Evolutionary conservation across 2,797 vertebrate species (phyloP), one percentile per base, ranked within the genome.

Genomic region (Epinephelus coioides): DNA sequence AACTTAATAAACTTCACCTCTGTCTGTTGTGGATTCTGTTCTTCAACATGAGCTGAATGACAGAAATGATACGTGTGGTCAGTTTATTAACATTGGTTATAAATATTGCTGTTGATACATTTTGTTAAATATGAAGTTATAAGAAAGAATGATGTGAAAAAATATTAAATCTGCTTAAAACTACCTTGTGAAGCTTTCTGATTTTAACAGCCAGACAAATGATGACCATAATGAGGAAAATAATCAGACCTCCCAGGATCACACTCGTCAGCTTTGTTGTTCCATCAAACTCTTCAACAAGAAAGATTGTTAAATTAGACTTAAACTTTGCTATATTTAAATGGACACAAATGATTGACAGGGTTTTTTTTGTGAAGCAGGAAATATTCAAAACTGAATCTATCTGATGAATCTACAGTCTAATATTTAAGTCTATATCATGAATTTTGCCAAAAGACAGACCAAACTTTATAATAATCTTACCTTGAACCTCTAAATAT

Each of bases 401-500:
- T 10, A 12, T 11, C 40, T 12, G 11, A 43, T 43, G 9, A 12
- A 12, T 43, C 40, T 43, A 11, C 0, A 43, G 3, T 12, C 11
- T 11, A 12, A n/a, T 3, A 9, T 43, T 43, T 17, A 15, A 21
- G 12, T 60, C 30, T 23, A 27, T 1, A 55, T 55, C 14, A 50
- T n/a, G 50, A 12, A 9, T 3, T 30, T 17, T 1, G n/a, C 19
- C 19, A 3, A 59, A 34, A 62, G 23, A 34, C 8, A 64, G 38
- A 57, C 0, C 4, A 18, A 34, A 34, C 8, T 8, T 72, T 30
- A n/a, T 2, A 15, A 14, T 19, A 66, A 10, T 50, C 70, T 78
- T 69, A 78, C 81, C 81, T 59, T 61, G 75, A 47, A 83, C 70
- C 1, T 65, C 21, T 47, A 83, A 44, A 69, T 54, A 34, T 5